A percentile compares a stretch with the other conserved stretches of the same genome.
Evolutionary conservation across 2,888 invertebrate species (phyloP).

Genomic region (Pristionchus entomophagus): DNA sequence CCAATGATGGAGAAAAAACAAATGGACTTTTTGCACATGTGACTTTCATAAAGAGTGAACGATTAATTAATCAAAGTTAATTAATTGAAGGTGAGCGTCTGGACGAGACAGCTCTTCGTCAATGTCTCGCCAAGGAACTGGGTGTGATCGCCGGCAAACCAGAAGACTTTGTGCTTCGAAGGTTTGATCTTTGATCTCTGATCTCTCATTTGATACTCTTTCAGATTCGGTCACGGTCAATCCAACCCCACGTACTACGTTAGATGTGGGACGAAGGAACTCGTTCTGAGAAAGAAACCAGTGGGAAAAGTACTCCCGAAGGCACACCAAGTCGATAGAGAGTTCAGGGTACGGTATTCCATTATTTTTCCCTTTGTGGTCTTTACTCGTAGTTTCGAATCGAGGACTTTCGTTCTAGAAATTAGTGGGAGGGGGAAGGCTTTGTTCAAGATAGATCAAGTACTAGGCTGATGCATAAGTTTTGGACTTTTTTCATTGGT

Average conservation of each 20-base stretch:
- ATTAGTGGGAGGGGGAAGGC: too few species aligned
- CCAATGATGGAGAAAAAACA: too few species aligned
- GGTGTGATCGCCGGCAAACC: not conserved
- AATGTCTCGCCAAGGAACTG: conserved; percentile 45
- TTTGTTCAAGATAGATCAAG: too few species aligned
- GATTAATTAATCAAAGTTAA: not conserved
- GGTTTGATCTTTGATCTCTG: conserved; percentile 20
- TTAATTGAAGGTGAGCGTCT: conserved; percentile 10
- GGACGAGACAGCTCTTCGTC: conserved; percentile 20
- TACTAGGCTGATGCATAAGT: too few species aligned
- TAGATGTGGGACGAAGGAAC: conserved; percentile 74
- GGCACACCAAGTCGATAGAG: conserved; percentile 78
- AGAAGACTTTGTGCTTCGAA: conserved; percentile 27
- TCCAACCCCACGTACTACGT: conserved; percentile 79
- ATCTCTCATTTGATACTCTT: not conserved
- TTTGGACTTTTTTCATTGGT: too few species aligned
- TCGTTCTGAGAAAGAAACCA: conserved; percentile 78
- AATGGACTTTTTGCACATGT: too few species aligned
- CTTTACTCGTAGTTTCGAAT: too few species aligned
- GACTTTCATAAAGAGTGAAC: not conserved
- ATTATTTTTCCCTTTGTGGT: too few species aligned
- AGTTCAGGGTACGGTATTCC: conserved; percentile 77
- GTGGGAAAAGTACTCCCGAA: conserved; percentile 77
- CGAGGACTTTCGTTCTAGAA: too few species aligned
- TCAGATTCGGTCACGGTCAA: conserved; percentile 77